A percentile compares a stretch with the other conserved stretches of the same genome.
Evolutionary conservation across 2,113 vertebrate genomes (phyloP).

Genomic region (Saimiri boliviensis): DNA sequence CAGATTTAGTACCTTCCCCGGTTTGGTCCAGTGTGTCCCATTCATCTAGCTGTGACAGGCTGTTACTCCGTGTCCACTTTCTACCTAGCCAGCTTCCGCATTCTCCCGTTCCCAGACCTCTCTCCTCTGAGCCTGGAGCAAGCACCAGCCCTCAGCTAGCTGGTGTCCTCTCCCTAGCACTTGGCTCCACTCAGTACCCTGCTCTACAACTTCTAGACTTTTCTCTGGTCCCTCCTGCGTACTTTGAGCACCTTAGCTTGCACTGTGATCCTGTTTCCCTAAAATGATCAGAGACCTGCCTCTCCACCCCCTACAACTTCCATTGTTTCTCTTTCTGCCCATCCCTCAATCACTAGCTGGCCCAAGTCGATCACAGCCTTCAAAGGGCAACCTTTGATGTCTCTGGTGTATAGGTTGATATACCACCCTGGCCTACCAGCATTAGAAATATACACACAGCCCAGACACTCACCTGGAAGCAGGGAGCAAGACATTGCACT

Average conservation of each 20-base stretch:
- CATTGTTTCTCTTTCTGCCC: not conserved
- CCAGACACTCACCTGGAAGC: not conserved
- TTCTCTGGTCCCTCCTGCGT: not conserved
- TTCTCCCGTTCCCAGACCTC: not conserved
- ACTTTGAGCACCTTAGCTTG: not conserved
- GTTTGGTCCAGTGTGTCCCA: not conserved
- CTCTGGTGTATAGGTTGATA: not conserved
- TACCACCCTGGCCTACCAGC: not conserved
- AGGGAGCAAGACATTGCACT: too few species aligned
- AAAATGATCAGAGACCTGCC: not conserved
- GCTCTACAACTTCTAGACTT: not conserved
- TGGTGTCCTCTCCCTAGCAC: not conserved
- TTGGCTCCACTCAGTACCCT: not conserved
- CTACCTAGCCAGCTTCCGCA: not conserved
- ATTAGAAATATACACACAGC: not conserved
- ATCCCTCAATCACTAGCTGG: not conserved
- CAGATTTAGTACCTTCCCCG: not conserved
- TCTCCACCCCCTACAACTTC: not conserved
- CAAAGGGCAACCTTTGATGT: not conserved
- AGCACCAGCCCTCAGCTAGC: not conserved
- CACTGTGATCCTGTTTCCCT: not conserved
- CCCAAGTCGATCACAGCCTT: not conserved
- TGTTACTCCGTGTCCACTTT: not conserved
- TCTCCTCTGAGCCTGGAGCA: not conserved
- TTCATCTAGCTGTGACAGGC: not conserved